Evolutionary conservation across 1,140 invertebrate genomes (phyloP), one percentile per base, ranked within the genome.

Genomic region (Neomicropteryx cornuta): DNA sequence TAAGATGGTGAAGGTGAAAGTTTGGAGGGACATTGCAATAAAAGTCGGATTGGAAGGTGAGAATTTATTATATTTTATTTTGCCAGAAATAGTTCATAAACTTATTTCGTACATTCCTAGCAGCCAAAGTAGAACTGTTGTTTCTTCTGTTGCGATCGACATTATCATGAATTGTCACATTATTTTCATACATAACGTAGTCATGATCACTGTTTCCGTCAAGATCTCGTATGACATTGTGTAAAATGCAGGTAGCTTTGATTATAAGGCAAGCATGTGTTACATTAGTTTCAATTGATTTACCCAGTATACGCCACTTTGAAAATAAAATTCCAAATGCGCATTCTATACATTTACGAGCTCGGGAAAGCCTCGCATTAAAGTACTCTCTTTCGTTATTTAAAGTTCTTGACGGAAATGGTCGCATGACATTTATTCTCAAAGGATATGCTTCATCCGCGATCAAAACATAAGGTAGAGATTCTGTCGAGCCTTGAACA

Each of bases 361-460:
- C 30, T 10, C 13, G 16, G n/a, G 20, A 40, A 13, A 37, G 22
- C 14, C 30, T 32, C 11, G 14, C 17, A 16, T 32, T 32, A 32
- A 32, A 32, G 17, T 27, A 27, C 17, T 37, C 21, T 37, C 35
- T 37, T 27, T 37, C 11, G 24, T 21, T 14, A 37, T 37, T 37
- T 28, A 37, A 22, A 11, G 21, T 22, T 37, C 20, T 14, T 14
- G 11, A 13, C 13, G 35, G 35, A 27, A 24, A 65, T 17, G 55
- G 54, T 23, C 54, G 58, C 48, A 64, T 47, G 13, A 64, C 24
- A 37, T 57, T 39, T 8, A 33, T 20, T 17, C 33, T 35, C 14
- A 66, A 36, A 11, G 46, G 41, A 42, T 62, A 64, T 16, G 53
- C 52, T 17, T 61, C 55, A 48, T 63, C 60, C 14, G 46, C 58